Base-by-base conservation (phyloP, 2,797 vertebrate species). In the Sparus aurata region DNA sequence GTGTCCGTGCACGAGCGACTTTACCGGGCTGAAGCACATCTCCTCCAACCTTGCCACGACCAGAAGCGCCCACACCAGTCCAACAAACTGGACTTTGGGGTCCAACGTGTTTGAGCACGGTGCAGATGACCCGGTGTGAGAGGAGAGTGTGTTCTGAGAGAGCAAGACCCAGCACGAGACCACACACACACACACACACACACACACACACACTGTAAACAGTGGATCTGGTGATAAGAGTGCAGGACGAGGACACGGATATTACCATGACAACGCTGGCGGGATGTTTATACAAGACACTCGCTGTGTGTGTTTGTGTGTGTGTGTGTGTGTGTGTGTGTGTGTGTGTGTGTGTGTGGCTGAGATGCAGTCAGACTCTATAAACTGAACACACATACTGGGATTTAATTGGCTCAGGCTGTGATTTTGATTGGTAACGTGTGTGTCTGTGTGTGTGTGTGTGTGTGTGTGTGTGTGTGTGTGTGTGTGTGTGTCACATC, bases 271-370 rank as follows among this genome's bases (percentile, higher is more conserved):
- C 60, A 85, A 82, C 83, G 3, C 53, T 47, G 52, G 53, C 3
- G 73, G 84, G 84, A 79, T 87, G 85, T 87, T 87, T 87, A 84
- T 34, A 74, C 67, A 64, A 80, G 79, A 30, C 65, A 55, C 58
- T 69, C 20, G 18, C 10, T 59, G 66, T 59, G 62, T 68, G 30
- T 55, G 50, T 52, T 71, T 20, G 55, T 73, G 69, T 64, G 49
- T 64, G 73, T 77, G 52, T 63, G 43, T 72, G 3, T 30, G 30
- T 30, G 30, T 30, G 30, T 2, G 49, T 63, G 43, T 72, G 3
- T 30, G 30, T 30, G 30, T 30, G 30, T 2, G 49, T 50, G 61
- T 55, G 49, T 47, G 3, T 41, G 43, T 2, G 30, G 30, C 30
- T 34, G 30, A 34, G 30, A 34, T 34, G 30, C 30, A 30, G 30